Percentiles rank a stretch among this genome's conserved stretches.
These are phyloP conservation scores for Lacerta agilis DNA, from an alignment of 2,797 vertebrate species.

Conservation along the genomic window DNA sequence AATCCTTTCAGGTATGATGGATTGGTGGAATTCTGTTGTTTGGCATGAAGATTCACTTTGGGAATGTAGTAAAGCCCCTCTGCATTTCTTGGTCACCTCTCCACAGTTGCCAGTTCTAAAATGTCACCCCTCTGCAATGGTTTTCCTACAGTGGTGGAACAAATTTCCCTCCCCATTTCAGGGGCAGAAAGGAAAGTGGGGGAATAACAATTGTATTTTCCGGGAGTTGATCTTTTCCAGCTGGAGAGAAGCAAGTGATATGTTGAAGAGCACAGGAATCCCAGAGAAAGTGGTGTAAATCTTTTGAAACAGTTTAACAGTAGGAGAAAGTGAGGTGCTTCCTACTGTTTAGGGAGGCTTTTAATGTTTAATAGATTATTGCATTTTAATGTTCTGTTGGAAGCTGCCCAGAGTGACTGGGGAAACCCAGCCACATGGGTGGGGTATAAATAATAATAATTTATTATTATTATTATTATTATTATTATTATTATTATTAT, in stretches of 20 bases:
- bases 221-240: neutral
- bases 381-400: too few relatives aligned
- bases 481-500: too few relatives aligned
- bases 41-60: neutral
- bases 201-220: neutral
- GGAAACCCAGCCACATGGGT: too few relatives aligned
- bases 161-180: neutral
- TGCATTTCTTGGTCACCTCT: neutral
- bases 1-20: neutral
- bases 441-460: too few relatives aligned
- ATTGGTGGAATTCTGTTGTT: neutral
- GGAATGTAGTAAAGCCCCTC: neutral
- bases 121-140: too few relatives aligned
- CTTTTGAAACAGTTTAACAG: neutral
- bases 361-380: too few relatives aligned
- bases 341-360: too few relatives aligned
- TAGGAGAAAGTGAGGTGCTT: neutral
- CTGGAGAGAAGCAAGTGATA: neutral
- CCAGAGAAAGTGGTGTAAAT: neutral
- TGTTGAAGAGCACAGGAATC: neutral
- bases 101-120: neutral
- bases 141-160: neutral
- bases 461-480: too few relatives aligned
- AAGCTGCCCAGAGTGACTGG: too few relatives aligned
- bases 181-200: too few relatives aligned